Evolutionary conservation across 2,888 invertebrate species (phyloP), one percentile per base, ranked within the genome.

Genomic region (Rotaria socialis): DNA sequence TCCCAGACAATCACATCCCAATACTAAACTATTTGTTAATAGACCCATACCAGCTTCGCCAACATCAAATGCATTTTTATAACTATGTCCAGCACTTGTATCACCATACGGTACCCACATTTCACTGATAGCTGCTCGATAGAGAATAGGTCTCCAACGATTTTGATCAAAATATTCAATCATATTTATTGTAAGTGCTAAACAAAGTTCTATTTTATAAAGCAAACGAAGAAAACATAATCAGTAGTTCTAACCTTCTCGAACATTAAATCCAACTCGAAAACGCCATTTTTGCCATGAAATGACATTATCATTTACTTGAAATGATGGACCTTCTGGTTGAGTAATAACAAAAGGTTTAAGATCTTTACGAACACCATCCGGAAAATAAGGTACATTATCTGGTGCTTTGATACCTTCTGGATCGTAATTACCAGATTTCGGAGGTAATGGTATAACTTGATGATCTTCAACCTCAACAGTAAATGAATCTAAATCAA

Each of bases 121-220:
- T 47, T 80, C 75, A 47, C 11, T 11, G 7, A 80, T 80, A 11
- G 75, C 75, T 43, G 75, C 75, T 22, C 75, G 75, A 80, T 80
- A 47, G 8, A 80, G 10, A 24, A 80, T 80, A 11, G 75, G 10
- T 80, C 75, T 6, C 43, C 47, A 80, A 80, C 75, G 75, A 47
- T 41, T 47, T 80, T 80, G 41, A 80, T 80, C 75, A 47, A 43
- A 80, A 80, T 80, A 80, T 80, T 80, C 75, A 10, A 80, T n/a
- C 41, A 41, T 47, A 47, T 80, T 41, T 22, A 80, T 22, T 47
- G 47, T 47, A 43, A 80, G 43, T 11, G 24, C 75, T 80, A 47
- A 11, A 43, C 6, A 24, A 22, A 3, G 43, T 50, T 50, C 50
- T 24, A 3, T 22, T 43, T 41, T 80, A 10, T 35, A 3, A 16